Evolutionary conservation across 1,140 invertebrate genomes (phyloP), one percentile per base, ranked within the genome.

Genomic region (Xylocopa sonorina): DNA sequence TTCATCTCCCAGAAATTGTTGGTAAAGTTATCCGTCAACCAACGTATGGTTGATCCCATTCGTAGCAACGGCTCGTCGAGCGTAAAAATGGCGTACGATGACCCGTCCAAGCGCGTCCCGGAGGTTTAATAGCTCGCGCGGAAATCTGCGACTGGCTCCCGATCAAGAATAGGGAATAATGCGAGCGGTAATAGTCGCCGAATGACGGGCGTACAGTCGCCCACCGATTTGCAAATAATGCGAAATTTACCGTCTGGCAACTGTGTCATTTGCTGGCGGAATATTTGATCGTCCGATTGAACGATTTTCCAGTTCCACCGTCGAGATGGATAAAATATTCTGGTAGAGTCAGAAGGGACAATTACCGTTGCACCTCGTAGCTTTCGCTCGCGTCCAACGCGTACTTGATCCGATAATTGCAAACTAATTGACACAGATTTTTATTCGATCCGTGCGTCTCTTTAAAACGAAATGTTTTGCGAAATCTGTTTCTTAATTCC

Each of bases 211-310:
- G 73, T 46, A 57, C 50, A 76, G 73, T 68, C 50, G 63, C 7
- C 32, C 14, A 55, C 9, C 73, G 46, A 76, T 76, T 76, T 76
- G 63, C 73, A 76, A 76, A 76, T 76, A 76, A 76, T 76, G 64
- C 50, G 62, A 76, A 76, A 76, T 76, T 76, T 68, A 55, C 50
- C 63, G 51, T n/a, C 41, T 50, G 63, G 16, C 63, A 46, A 38
- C 63, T 18, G 38, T 66, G 73, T 41, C 73, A 76, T 76, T 76
- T 76, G 73, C 50, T 29, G 0, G 41, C 34, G 38, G 63, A 76
- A 76, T 68, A 68, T 76, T 76, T 46, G 73, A 68, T 76, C 63
- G 72, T 53, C 27, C 72, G 63, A 76, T 76, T 16, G 38, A 38
- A 57, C 73, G 63, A 68, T 76, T 75, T 66, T 51, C 50, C 16